These are phyloP conservation scores for Chamaea fasciata DNA, from an alignment of 2,113 vertebrate species.

Conservation along the genomic window DNA sequence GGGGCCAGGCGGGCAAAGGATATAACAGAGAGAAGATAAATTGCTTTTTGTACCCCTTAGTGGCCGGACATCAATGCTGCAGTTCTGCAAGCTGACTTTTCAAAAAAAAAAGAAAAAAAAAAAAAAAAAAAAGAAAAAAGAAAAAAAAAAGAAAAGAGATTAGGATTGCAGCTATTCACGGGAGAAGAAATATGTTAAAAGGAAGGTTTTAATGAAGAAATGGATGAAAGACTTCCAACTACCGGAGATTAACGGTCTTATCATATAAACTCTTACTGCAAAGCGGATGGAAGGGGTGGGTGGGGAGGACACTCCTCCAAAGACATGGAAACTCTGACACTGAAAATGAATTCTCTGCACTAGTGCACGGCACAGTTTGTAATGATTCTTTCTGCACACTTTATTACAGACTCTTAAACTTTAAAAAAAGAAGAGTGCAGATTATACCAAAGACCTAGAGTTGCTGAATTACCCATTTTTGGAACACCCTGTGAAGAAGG, in stretches of 20 bases:
- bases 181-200: neutral
- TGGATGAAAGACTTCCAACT: neutral
- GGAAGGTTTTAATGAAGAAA: conserved; percentile 25
- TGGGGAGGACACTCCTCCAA: neutral
- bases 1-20: neutral
- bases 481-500: fast-evolving
- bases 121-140: too few species aligned
- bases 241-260: conserved; percentile 5
- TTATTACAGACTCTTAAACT: neutral
- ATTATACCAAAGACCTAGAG: neutral
- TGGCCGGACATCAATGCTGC: neutral
- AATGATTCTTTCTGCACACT: neutral
- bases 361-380: neutral
- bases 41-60: neutral
- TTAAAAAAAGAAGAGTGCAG: neutral
- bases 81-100: neutral
- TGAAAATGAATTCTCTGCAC: neutral
- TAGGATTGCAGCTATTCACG: neutral
- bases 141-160: neutral
- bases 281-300: neutral
- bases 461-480: neutral
- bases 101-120: neutral
- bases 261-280: neutral
- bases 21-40: neutral
- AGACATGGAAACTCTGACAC: neutral